Conservation (phyloP, 1,140 invertebrate genomes). For the Schmidtea mediterranea region DNA sequence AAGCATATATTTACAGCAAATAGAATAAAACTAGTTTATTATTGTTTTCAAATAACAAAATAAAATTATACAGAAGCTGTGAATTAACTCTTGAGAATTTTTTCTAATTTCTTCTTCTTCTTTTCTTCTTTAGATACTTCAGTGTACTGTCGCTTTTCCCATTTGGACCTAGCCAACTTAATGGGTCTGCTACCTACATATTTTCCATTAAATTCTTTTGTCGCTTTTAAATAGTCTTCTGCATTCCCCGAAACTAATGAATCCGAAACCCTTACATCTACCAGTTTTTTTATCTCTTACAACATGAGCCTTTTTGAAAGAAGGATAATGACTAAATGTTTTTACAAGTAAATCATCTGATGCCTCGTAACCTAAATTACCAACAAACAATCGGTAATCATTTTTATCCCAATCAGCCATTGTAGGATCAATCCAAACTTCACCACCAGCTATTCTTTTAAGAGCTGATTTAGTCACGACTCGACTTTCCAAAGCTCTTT, state of each 20-base stretch:
- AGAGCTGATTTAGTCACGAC: too few species aligned
- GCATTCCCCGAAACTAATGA: constrained; percentile 94
- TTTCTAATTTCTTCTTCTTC: constrained; percentile 37
- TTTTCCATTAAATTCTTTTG: constrained; percentile 71
- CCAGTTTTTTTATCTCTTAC: constrained; percentile 80
- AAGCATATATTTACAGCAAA: too few species aligned
- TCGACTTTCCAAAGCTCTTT: too few species aligned
- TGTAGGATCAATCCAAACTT: constrained; percentile 70
- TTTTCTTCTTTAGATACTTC: constrained; percentile 77
- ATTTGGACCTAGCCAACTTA: constrained; percentile 76
- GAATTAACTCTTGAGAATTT: too few species aligned
- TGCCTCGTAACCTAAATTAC: constrained; percentile 92
- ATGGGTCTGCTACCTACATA: constrained; percentile 94
- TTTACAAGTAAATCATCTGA: constrained; percentile 74
- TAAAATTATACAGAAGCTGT: too few species aligned
- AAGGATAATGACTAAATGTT: constrained; percentile 76
- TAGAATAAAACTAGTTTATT: too few species aligned
- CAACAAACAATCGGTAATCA: constrained; percentile 92
- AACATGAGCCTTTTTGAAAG: constrained; percentile 76
- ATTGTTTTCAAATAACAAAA: too few species aligned
- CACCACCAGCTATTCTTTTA: constrained; percentile 42
- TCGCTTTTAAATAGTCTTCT: constrained; percentile 80
- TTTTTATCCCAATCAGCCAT: constrained; percentile 69
- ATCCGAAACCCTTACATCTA: constrained; percentile 93
- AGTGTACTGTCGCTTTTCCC: constrained; percentile 74